A percentile compares a stretch with the other conserved stretches of the same genome.
These are phyloP conservation scores for Agrotis exclamationis DNA, from an alignment of 2,888 invertebrate genomes.

Conservation along the genomic window DNA sequence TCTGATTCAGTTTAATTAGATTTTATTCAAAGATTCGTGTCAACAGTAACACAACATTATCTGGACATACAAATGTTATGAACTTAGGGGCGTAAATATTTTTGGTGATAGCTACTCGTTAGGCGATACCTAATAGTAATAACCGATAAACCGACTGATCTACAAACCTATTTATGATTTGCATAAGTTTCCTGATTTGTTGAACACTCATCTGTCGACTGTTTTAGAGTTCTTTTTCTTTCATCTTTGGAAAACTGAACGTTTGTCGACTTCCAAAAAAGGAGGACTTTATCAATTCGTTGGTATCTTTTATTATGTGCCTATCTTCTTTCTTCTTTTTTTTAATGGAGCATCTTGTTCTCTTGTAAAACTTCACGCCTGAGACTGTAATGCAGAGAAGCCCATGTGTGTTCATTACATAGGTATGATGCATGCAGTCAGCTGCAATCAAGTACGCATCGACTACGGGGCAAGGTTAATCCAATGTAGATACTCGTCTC, in stretches of 20 bases:
- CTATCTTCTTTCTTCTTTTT: too few relatives aligned
- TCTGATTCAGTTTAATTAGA: constrained; percentile 41
- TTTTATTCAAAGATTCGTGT: constrained; percentile 26
- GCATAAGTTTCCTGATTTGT: not conserved
- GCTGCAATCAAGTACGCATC: constrained; percentile 73
- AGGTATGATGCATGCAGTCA: constrained; percentile 65
- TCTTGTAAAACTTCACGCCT: constrained; percentile 27
- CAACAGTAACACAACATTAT: constrained; percentile 16
- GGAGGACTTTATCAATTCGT: too few relatives aligned
- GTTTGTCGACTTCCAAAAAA: not conserved
- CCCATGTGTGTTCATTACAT: constrained; percentile 65
- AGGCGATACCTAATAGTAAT: constrained; percentile 5
- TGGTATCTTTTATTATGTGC: too few relatives aligned
- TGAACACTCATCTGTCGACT: not conserved
- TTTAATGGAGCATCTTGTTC: too few relatives aligned
- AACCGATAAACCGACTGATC: constrained; percentile 14
- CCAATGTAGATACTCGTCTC: constrained; percentile 63
- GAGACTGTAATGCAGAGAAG: constrained; percentile 65
- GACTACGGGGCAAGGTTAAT: constrained; percentile 75
- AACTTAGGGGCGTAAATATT: not conserved
- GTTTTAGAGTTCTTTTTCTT: not conserved
- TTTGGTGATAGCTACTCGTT: not conserved
- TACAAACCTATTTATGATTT: not conserved
- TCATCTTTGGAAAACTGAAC: not conserved
- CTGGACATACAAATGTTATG: constrained; percentile 10